These are phyloP conservation scores for Cecidostiba fungosa DNA, from an alignment of 2,888 invertebrate species.

Conservation along the genomic window DNA sequence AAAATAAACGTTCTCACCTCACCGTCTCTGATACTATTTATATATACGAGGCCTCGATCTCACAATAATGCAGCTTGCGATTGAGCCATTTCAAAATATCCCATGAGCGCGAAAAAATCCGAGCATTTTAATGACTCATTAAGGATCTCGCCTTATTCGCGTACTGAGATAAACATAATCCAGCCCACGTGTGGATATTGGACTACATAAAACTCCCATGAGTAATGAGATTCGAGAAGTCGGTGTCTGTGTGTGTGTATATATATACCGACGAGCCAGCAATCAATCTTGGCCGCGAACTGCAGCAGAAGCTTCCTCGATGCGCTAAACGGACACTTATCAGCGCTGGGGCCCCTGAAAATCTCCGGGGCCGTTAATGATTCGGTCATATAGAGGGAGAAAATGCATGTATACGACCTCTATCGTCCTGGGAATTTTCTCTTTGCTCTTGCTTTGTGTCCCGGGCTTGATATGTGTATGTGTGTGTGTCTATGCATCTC, in stretches of 20 bases:
- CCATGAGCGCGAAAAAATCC: not conserved
- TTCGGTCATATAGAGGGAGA: constrained; percentile 22
- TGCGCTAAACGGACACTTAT: constrained; percentile 39
- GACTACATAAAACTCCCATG: constrained; percentile 38
- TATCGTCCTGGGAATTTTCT: constrained; percentile 66
- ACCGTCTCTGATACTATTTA: not conserved
- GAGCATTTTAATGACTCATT: constrained; percentile 53
- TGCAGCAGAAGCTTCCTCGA: not conserved
- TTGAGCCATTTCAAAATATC: constrained; percentile 40
- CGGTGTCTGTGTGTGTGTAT: not conserved
- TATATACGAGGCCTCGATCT: not conserved
- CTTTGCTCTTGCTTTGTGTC: constrained; percentile 62
- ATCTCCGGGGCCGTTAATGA: constrained; percentile 37
- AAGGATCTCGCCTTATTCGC: not conserved
- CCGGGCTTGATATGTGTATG: not conserved
- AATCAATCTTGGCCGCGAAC: constrained; percentile 43
- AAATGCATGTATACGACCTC: constrained; percentile 31
- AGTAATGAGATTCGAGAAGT: constrained; percentile 51
- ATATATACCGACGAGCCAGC: not conserved
- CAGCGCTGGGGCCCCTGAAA: not conserved
- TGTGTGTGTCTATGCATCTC: constrained; percentile 45
- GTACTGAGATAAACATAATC: constrained; percentile 40
- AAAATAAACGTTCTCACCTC: not conserved
- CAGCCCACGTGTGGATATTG: constrained; percentile 46
- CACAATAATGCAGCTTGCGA: constrained; percentile 22